phyloP scores from a whole-genome alignment of 2,113 vertebrate species.

The Eira barbara region DNA sequence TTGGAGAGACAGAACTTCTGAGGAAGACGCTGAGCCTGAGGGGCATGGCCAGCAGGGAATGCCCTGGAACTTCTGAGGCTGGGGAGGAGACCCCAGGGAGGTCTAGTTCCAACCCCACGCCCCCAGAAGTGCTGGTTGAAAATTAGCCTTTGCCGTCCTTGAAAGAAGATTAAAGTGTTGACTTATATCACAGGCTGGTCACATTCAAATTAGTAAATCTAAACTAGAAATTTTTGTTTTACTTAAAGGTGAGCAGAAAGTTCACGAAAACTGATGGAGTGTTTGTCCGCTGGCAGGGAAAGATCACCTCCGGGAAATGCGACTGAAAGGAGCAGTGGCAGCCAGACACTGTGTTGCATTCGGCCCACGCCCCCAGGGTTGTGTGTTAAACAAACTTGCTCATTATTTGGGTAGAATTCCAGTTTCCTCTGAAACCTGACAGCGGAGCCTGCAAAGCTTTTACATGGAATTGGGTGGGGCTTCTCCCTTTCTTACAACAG shows the following conservation, averaged over 20 bases:
- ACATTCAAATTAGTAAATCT: not conserved
- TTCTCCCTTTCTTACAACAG: not conserved
- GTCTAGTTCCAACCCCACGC: rapidly evolving
- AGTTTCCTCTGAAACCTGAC: not conserved
- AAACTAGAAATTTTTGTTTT: not conserved
- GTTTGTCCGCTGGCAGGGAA: not conserved
- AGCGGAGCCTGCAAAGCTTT: not conserved
- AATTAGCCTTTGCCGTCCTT: not conserved
- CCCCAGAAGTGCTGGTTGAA: rapidly evolving
- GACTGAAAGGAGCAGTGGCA: not conserved
- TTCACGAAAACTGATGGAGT: not conserved
- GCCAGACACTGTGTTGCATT: rapidly evolving
- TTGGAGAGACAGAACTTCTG: not conserved
- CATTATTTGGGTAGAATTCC: not conserved
- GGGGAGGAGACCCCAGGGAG: not conserved
- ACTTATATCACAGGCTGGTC: not conserved
- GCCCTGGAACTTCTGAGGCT: not conserved
- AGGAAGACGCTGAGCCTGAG: too few species aligned
- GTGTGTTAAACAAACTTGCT: not conserved
- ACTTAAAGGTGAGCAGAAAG: not conserved
- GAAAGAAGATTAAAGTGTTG: not conserved
- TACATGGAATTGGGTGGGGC: not conserved
- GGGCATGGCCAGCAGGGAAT: rapidly evolving
- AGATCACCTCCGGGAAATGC: not conserved
- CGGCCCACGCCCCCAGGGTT: not conserved